phyloP scores from a whole-genome alignment of 2,113 vertebrate species.

The Petromus typicus region DNA sequence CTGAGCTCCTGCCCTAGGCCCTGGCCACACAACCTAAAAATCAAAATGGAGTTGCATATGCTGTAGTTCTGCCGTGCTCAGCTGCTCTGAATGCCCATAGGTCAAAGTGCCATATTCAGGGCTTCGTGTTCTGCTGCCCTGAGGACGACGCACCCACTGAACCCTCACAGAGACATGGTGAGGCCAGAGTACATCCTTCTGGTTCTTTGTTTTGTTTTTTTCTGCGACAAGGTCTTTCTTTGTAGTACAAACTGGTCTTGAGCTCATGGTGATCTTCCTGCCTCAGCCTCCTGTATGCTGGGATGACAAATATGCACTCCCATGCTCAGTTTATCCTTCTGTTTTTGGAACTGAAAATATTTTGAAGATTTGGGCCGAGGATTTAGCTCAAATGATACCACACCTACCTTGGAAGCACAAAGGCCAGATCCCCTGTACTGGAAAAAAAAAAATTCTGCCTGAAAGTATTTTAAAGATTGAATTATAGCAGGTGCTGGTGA shows the following conservation, averaged over 20 bases:
- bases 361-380: neutral
- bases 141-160: too few relatives aligned
- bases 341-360: neutral
- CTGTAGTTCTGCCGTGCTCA: neutral
- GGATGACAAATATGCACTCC: neutral
- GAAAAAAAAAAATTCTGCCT: too few relatives aligned
- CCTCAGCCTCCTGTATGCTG: neutral
- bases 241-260: neutral
- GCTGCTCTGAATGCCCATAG: neutral
- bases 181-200: too few relatives aligned
- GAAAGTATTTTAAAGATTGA: neutral
- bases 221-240: too few relatives aligned
- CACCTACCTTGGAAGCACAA: too few relatives aligned
- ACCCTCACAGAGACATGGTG: too few relatives aligned
- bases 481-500: neutral
- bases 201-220: too few relatives aligned
- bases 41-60: neutral
- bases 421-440: too few relatives aligned
- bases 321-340: neutral
- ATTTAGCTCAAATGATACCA: too few relatives aligned
- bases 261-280: neutral
- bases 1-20: neutral
- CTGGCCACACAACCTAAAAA: neutral
- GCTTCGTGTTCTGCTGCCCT: too few relatives aligned
- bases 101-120: too few relatives aligned